Evolutionary conservation across 2,888 invertebrate species (phyloP), one percentile per base, ranked within the genome.

Genomic region (Xanthostigma xanthostigma): DNA sequence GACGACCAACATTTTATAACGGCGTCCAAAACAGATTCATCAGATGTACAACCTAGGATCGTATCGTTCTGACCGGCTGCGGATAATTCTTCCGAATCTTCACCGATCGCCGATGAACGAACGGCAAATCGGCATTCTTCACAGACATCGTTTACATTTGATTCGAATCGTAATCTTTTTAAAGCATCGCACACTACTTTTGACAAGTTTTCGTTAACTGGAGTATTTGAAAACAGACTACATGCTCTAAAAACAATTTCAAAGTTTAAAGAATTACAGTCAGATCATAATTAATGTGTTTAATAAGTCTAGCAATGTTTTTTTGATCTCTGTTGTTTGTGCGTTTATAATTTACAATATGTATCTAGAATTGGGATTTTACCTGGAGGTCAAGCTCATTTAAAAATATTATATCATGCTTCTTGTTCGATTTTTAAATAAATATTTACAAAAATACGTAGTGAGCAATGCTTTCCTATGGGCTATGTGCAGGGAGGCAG

Each of bases 61-160:
- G 87, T 87, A 51, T 81, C 80, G 66, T 90, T 85, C 68, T 91
- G 90, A 1, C 90, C 90, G 0, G 90, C 90, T 4, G 85, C 81
- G 0, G 88, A 89, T 10, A 84, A 67, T 44, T 84, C 84, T 50
- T 80, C 78, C 8, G 82, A 79, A 63, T 91, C 90, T 68, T 91
- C 91, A 5, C 82, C 82, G 41, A 84, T 74, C 11, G 83, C 87
- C 53, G 72, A 70, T 3, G 86, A 84, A 57, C 84, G 68, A 2
- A 84, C 79, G 1, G 84, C 83, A 62, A 78, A 79, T 41, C 69
- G 68, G 47, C 67, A 53, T 43, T 67, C 46, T 36, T 52, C 63
- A 50, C 64, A 59, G n/a, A 64, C 61, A 1, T 47, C 46, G 41
- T 62, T 61, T 40, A 41, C 8, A 36, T 27, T 12, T 43, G 14